phyloP scores from a whole-genome alignment of 2,888 invertebrate genomes.

The Leucophenga maculata region DNA sequence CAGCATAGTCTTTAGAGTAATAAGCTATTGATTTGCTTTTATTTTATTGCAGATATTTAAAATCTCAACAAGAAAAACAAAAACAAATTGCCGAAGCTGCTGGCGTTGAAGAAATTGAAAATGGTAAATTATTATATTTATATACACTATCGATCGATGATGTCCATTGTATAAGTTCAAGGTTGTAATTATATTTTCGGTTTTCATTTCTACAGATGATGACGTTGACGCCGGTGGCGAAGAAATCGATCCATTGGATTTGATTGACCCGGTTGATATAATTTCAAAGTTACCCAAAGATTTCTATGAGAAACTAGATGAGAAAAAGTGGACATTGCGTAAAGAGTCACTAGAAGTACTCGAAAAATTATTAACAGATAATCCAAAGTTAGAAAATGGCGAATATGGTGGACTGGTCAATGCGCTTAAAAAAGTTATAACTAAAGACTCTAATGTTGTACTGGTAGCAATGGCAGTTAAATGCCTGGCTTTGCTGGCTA shows the following conservation, averaged over 20 bases:
- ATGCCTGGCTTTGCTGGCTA: conserved; percentile 86
- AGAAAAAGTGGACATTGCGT: conserved; percentile 97
- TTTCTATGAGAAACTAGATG: conserved; percentile 94
- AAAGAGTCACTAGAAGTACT: conserved; percentile 91
- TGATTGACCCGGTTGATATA: conserved; percentile 93
- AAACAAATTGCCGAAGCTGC: conserved; percentile 70
- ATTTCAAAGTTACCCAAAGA: conserved; percentile 93
- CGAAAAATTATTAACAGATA: conserved; percentile 81
- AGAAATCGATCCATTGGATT: conserved; percentile 91
- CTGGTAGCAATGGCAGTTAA: conserved; percentile 90
- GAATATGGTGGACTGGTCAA: conserved; percentile 93
- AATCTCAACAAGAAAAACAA: conserved; percentile 72
- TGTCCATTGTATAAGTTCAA: conserved; percentile 3
- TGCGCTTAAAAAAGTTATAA: conserved; percentile 89
- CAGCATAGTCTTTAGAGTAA: not conserved
- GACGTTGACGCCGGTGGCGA: conserved; percentile 72
- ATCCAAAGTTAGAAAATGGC: conserved; percentile 90
- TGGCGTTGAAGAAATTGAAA: conserved; percentile 72
- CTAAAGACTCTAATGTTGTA: conserved; percentile 96
- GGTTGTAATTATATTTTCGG: not conserved
- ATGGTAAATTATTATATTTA: conserved; percentile 54
- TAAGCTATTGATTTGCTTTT: not conserved
- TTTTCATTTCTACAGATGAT: conserved; percentile 70
- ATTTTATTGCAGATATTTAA: conserved; percentile 61
- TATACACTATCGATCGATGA: not conserved